Base-by-base conservation (phyloP, 2,113 vertebrate species). In the Gymnocephalus cernua region DNA sequence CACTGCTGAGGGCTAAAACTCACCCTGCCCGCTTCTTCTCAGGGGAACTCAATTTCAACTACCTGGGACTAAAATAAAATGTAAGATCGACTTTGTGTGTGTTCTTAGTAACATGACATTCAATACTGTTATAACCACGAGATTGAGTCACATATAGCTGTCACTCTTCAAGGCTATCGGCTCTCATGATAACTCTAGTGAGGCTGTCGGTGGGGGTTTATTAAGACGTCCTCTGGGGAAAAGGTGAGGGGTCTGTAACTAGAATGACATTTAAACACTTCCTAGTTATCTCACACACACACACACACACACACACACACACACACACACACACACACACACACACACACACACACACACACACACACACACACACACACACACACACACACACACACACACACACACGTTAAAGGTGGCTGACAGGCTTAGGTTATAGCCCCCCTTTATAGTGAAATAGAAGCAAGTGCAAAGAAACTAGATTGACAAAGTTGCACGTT, bases 231-330 rank as follows among this genome's bases (percentile, higher is more conserved):
- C 53, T 63, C 44, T 21, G 50, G 50, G 76, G 56, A 59, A 69
- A 74, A 71, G 83, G 58, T 71, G 75, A 74, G 66, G 72, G 66
- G 64, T 72, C 77, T 83, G 70, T 88, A 86, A 85, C 88, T 89
- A 84, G 70, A 86, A 53, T 86, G 84, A 80, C 77, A 88, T 84
- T 86, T 64, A 82, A 80, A 82, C 59, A 74, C 41, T n/a, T 44
- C 63, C 4, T 15, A 9, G 13, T 73, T 66, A 51, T 74, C 68
- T n/a, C 6, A 6, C 59, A 53, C 59, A 63, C 59, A 62, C 74
- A 45, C 35, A 14, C 35, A 35, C 35, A 35, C 35, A 35, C 35
- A 8, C 35, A 8, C 35, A 8, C 35, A 38, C 7, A 38, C 35
- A 38, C 35, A 38, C 35, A 38, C 35, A 38, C 35, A 38, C 35